These are phyloP conservation scores for Cryptocephalus moraei DNA, from an alignment of 2,888 invertebrate genomes.

Conservation along the genomic window DNA sequence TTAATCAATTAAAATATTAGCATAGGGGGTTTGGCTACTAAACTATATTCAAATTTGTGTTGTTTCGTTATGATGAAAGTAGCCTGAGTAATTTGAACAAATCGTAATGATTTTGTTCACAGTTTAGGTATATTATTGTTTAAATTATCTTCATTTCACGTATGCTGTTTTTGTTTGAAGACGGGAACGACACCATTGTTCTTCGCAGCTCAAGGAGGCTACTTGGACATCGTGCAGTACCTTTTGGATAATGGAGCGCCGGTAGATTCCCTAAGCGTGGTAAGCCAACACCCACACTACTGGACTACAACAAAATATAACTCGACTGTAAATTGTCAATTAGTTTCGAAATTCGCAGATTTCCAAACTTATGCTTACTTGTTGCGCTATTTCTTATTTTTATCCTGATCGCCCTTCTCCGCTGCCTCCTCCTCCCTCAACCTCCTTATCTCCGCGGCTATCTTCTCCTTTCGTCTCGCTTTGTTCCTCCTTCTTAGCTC, in stretches of 20 bases:
- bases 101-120: no score
- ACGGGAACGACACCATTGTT: conserved; percentile 90
- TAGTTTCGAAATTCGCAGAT: not conserved
- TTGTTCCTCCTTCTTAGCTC: conserved; percentile 11
- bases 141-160: no score
- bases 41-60: no score
- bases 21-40: no score
- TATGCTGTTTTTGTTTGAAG: conserved; percentile 44
- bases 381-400: no score
- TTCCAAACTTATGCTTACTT: no score
- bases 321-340: not conserved
- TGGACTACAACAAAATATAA: not conserved
- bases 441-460: conserved; percentile 1
- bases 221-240: conserved; percentile 68
- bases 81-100: no score
- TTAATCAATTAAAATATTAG: no score
- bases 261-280: conserved; percentile 70
- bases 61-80: no score
- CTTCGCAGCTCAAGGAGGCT: conserved; percentile 90
- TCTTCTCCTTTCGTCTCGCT: conserved; percentile 2
- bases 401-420: conserved; percentile 3
- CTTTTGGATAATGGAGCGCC: conserved; percentile 69
- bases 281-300: conserved; percentile 36
- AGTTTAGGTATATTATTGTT: no score
- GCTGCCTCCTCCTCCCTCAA: conserved; percentile 1